Evolutionary conservation across 2,797 vertebrate genomes (phyloP), one percentile per base, ranked within the genome.

Genomic region (Oreonectes daqikongensis): DNA sequence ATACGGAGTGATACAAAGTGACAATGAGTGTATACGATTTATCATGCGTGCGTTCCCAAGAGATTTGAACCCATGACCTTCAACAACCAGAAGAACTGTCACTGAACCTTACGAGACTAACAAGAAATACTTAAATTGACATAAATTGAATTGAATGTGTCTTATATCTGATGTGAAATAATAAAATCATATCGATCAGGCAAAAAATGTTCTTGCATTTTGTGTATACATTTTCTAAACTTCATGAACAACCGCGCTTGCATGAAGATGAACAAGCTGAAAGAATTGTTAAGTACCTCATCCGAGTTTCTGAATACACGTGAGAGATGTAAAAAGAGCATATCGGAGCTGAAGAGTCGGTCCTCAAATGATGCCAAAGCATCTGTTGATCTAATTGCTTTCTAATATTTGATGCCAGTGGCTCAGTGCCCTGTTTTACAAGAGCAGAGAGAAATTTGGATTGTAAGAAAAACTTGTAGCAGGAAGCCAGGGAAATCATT

Each of bases 321-420:
- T 30, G 55, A 30, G 26, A 59, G 8, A 52, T 57, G 14, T 57
- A 28, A 32, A 46, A 44, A 67, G 73, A 67, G n/a, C 52, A 67
- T 9, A 72, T 44, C 40, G 20, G 9, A 30, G n/a, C 40, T 63
- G 64, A 1, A 55, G 50, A 66, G 32, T 63, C 61, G 5, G 46
- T 28, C 28, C 22, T 53, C 46, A 55, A 55, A 66, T 65, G 28
- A 55, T 66, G 61, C 24, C 48, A 55, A 50, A 22, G 72, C 52
- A 67, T 75, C 64, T 67, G 73, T 75, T 75, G 18, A 35, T 67
- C 8, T 24, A 20, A 32, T 59, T 46, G 40, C 26, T 67, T 59
- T 59, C 24, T 67, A 75, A 67, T 67, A 35, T 46, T n/a, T 67
- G 26, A 24, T 57, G 52, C 64, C 40, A 48, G 26, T 75, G 64